Conservation (phyloP, 2,888 invertebrate species). For the Brenthis hecate region DNA sequence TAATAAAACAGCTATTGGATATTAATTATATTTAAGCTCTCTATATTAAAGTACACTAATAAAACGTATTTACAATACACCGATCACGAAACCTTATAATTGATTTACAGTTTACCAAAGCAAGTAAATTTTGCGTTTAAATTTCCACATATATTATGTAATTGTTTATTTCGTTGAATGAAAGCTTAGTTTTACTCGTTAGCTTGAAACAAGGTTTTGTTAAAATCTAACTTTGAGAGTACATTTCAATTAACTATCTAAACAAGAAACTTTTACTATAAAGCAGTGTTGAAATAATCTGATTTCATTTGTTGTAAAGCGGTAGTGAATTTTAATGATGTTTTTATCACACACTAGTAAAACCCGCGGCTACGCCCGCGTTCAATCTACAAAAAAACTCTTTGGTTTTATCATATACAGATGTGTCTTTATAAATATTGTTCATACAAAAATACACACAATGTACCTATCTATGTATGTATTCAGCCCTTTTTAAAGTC, state of each 20-base stretch:
- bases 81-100: neutral
- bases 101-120: neutral
- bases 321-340: constrained; percentile 13
- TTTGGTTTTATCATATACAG: too few relatives aligned
- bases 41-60: too few relatives aligned
- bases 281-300: constrained; percentile 14
- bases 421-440: too few relatives aligned
- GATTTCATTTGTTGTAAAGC: constrained; percentile 14
- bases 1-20: too few relatives aligned
- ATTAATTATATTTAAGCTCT: too few relatives aligned
- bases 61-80: too few relatives aligned
- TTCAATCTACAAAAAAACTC: too few relatives aligned
- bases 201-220: constrained; percentile 16
- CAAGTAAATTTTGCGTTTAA: constrained; percentile 1
- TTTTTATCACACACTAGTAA: neutral
- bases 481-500: too few relatives aligned
- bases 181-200: constrained; percentile 14
- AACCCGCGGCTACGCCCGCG: too few relatives aligned
- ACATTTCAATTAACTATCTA: constrained; percentile 27
- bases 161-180: constrained; percentile 11
- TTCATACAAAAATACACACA: too few relatives aligned
- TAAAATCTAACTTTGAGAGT: constrained; percentile 22
- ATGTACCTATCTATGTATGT: too few relatives aligned
- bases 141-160: constrained; percentile 6
- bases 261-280: constrained; percentile 27